Percentiles rank a stretch among this genome's conserved stretches.
These are phyloP conservation scores for Camelus bactrianus DNA, from an alignment of 2,113 vertebrate genomes.

Conservation along the genomic window DNA sequence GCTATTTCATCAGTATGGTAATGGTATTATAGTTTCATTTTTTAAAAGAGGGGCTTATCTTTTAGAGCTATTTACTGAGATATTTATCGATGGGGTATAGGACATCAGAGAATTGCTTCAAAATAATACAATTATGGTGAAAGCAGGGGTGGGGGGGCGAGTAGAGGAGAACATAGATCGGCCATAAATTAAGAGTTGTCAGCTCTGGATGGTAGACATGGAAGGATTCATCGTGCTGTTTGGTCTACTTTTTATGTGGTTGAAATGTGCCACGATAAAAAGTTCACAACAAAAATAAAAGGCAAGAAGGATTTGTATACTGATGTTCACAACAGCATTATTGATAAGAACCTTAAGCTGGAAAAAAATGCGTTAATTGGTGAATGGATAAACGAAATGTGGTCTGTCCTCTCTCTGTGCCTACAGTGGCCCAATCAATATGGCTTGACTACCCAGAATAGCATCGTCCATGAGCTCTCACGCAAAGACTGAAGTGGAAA, in stretches of 20 bases:
- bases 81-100: not conserved
- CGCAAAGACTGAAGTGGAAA: not conserved
- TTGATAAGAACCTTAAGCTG: not conserved
- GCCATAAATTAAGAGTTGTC: not conserved
- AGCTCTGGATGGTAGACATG: not conserved
- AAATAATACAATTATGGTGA: not conserved
- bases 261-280: not conserved
- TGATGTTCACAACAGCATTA: constrained; percentile 6
- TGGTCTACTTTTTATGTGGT: not conserved
- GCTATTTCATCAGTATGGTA: not conserved
- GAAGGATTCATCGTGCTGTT: not conserved
- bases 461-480: not conserved
- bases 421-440: not conserved
- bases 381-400: not conserved
- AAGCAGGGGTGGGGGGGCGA: not conserved
- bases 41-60: not conserved
- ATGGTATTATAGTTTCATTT: not conserved
- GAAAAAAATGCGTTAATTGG: not conserved
- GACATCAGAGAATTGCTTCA: not conserved
- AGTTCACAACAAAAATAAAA: not conserved
- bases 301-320: not conserved
- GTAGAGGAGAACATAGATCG: not conserved
- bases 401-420: not conserved
- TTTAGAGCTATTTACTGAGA: not conserved
- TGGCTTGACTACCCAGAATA: not conserved